Evolutionary conservation across 1,140 invertebrate genomes (phyloP).

Genomic region (Zaprionus lachaisei): DNA sequence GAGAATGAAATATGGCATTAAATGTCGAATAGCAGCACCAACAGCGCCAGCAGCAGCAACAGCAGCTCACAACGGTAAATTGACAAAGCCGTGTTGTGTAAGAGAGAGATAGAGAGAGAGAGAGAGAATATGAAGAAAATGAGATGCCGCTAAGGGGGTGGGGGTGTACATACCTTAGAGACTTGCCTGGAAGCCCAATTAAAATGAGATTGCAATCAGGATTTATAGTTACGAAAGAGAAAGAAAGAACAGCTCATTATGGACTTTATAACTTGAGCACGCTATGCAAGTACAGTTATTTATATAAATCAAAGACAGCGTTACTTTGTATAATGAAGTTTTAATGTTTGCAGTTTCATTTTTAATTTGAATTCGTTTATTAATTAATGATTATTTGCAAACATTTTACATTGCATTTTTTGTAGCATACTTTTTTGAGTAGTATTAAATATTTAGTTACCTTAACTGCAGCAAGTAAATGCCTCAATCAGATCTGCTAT

Average conservation of each 20-base stretch:
- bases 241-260: neutral
- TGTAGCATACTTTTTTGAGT: neutral
- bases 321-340: too few species aligned
- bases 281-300: neutral
- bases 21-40: slow-evolving; percentile 24
- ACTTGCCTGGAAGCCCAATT: neutral
- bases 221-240: slow-evolving; percentile 1
- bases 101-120: too few species aligned
- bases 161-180: neutral
- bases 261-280: neutral
- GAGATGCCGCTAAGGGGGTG: neutral
- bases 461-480: too few species aligned
- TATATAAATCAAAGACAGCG: neutral
- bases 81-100: neutral
- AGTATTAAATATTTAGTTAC: neutral
- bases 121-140: neutral
- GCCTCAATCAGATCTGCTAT: slow-evolving; percentile 39
- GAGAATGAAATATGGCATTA: slow-evolving; percentile 59
- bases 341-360: too few species aligned
- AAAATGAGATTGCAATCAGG: neutral
- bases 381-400: neutral
- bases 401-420: neutral
- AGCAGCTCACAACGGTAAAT: slow-evolving; percentile 3
- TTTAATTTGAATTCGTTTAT: too few species aligned
- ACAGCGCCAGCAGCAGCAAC: slow-evolving; percentile 16